Evolutionary conservation across 1,140 invertebrate species (phyloP).

Genomic region (Drosophila bocqueti): DNA sequence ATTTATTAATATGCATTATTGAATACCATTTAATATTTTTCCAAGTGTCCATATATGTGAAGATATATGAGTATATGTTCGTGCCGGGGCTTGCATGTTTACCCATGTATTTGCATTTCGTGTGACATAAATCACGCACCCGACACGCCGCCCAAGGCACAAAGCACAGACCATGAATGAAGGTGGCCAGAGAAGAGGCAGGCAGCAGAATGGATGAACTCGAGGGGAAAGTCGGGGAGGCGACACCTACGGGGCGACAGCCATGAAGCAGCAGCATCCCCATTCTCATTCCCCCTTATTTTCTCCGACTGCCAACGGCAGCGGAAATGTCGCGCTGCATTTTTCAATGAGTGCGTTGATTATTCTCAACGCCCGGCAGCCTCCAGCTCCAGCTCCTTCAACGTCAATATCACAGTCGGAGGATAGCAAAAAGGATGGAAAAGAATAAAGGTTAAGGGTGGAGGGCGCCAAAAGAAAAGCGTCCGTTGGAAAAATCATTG

Average conservation of each 20-base stretch:
- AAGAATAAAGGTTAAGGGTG: conserved; percentile 2
- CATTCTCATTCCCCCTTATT: conserved; percentile 2
- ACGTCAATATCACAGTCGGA: conserved; percentile 32
- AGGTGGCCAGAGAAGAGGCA: not conserved
- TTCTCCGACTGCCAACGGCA: conserved; percentile 35
- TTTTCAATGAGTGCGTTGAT: conserved; percentile 77
- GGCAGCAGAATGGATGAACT: conserved; percentile 16
- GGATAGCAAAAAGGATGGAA: conserved; percentile 9
- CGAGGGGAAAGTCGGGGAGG: conserved; percentile 10
- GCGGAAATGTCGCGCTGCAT: conserved; percentile 76
- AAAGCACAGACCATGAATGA: conserved; percentile 47
- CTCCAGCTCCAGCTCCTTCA: conserved; percentile 19
- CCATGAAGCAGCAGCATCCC: conserved; percentile 23
- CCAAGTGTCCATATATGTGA: conserved; percentile 3
- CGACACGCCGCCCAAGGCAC: conserved; percentile 73
- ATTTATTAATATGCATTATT: not conserved
- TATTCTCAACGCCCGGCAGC: conserved; percentile 47
- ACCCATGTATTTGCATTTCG: conserved; percentile 80
- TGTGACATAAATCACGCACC: conserved; percentile 80
- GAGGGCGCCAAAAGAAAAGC: not conserved
- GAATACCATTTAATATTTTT: conserved; percentile 4
- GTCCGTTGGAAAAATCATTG: conserved; percentile 21
- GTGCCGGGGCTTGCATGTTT: conserved; percentile 74
- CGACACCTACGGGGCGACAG: conserved; percentile 45
- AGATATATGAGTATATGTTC: conserved; percentile 37